These are phyloP conservation scores for Yponomeuta malinellus DNA, from an alignment of 2,888 invertebrate genomes.

Conservation along the genomic window DNA sequence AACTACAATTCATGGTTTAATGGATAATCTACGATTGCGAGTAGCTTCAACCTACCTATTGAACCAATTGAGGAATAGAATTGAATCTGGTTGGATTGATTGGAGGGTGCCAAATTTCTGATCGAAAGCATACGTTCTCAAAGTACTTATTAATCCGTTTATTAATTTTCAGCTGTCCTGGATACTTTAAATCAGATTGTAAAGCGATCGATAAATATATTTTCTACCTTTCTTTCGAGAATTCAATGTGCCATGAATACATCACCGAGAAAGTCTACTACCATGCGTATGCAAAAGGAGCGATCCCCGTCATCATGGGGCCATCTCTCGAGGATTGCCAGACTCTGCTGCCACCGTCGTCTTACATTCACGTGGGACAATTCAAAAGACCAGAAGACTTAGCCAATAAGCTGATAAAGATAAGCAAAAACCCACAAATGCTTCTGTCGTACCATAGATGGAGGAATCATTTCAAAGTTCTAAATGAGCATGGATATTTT, in stretches of 20 bases:
- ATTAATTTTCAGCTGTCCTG: conserved; percentile 74
- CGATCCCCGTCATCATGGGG: conserved; percentile 81
- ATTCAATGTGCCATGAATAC: conserved; percentile 81
- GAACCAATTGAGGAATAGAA: no score
- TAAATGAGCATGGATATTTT: conserved; percentile 83
- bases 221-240: conserved; percentile 83
- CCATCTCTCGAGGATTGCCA: conserved; percentile 62
- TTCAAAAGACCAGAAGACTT: conserved; percentile 66
- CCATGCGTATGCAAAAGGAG: conserved; percentile 77
- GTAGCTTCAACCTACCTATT: no score
- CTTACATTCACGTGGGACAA: conserved; percentile 77
- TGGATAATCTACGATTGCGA: no score
- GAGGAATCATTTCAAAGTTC: conserved; percentile 72
- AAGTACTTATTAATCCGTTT: no score
- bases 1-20: no score
- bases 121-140: no score
- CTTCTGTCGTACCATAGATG: conserved; percentile 72
- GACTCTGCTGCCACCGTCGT: conserved; percentile 76
- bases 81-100: no score
- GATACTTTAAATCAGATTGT: conserved; percentile 78
- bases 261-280: conserved; percentile 83
- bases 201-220: conserved; percentile 72
- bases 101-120: no score
- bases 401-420: conserved; percentile 64
- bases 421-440: conserved; percentile 52